phyloP scores from a whole-genome alignment of 2,888 invertebrate genomes.

The Alloplasta piceator region DNA sequence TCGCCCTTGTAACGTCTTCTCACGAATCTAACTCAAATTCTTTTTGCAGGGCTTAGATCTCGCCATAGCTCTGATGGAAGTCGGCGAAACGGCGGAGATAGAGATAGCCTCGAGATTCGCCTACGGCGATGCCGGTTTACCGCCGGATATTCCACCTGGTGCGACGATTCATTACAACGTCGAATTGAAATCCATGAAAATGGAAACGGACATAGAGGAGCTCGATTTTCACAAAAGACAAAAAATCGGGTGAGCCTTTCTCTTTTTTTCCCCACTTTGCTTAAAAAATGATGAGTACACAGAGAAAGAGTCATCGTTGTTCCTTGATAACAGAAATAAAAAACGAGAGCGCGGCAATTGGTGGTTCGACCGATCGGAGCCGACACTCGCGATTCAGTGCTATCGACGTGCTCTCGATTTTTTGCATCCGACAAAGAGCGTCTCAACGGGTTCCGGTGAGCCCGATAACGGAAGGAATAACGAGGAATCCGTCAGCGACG shows the following conservation, averaged over 20 bases:
- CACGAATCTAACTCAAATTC: too few species aligned
- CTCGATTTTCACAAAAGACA: constrained; percentile 88
- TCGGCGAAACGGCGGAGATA: constrained; percentile 90
- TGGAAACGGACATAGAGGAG: constrained; percentile 88
- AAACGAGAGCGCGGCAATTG: constrained; percentile 95
- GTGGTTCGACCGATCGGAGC: constrained; percentile 94
- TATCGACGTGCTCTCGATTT: constrained; percentile 94
- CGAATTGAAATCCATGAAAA: constrained; percentile 88
- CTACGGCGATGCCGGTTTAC: constrained; percentile 90
- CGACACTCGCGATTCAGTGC: constrained; percentile 92
- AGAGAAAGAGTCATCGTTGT: too few species aligned
- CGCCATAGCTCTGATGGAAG: constrained; percentile 93
- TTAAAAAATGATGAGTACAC: not conserved
- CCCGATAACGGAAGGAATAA: constrained; percentile 83
- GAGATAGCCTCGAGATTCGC: constrained; percentile 92
- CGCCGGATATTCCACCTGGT: constrained; percentile 88
- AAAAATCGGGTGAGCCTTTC: constrained; percentile 88
- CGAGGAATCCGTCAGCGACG: constrained; percentile 83
- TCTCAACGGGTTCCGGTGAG: constrained; percentile 86
- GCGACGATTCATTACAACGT: constrained; percentile 89
- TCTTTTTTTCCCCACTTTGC: constrained; percentile 31
- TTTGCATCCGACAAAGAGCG: constrained; percentile 88
- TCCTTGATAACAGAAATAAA: constrained; percentile 84
- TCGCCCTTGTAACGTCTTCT: too few species aligned
- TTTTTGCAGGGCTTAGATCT: constrained; percentile 92